Conservation (phyloP, 2,888 invertebrate species). For the Cantharis rufa region DNA sequence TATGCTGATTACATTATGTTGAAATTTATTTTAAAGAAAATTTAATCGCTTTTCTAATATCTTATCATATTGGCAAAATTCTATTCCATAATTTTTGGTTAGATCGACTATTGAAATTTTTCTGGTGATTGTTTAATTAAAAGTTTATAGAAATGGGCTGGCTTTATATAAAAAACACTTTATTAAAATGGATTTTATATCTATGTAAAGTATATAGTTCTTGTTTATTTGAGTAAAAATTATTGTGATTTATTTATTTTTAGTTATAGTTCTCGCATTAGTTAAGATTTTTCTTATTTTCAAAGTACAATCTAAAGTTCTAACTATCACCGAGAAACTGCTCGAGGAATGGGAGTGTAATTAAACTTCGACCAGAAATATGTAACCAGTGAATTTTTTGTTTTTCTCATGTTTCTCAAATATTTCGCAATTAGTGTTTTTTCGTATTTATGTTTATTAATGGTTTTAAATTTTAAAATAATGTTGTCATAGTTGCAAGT, state of each 20-base stretch:
- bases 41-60: not conserved
- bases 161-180: too few species aligned
- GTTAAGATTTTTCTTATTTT: not conserved
- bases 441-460: not conserved
- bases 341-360: not conserved
- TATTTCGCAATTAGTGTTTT: too few species aligned
- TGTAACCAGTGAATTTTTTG: not conserved
- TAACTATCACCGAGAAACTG: not conserved
- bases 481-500: not conserved
- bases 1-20: too few species aligned
- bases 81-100: not conserved
- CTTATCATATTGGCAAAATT: not conserved
- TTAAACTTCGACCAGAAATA: not conserved
- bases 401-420: not conserved
- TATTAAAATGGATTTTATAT: not conserved
- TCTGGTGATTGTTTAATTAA: not conserved
- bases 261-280: not conserved
- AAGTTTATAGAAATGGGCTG: not conserved
- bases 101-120: not conserved
- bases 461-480: not conserved
- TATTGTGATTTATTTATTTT: not conserved
- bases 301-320: not conserved
- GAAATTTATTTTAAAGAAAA: too few species aligned
- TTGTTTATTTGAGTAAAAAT: not conserved
- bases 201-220: not conserved